phyloP scores from a whole-genome alignment of 2,888 invertebrate genomes.

The Drosophila paramelanica region DNA sequence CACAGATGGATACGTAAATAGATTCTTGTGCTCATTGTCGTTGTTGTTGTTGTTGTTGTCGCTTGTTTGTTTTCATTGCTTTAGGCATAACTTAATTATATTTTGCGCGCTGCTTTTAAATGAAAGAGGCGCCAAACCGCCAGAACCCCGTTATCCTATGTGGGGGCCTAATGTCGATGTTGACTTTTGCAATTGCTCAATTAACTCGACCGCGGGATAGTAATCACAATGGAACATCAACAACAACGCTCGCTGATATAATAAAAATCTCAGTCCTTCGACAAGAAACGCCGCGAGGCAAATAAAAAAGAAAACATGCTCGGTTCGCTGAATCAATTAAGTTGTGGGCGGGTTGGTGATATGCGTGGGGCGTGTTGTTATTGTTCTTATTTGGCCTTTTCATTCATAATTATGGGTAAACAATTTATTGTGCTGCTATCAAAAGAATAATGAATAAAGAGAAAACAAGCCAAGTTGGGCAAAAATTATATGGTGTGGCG shows the following conservation, averaged over 20 bases:
- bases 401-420: constrained; percentile 57
- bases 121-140: constrained; percentile 12
- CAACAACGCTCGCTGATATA: constrained; percentile 9
- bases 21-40: constrained; percentile 30
- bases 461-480: constrained; percentile 1
- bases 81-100: constrained; percentile 60
- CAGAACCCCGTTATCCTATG: constrained; percentile 1
- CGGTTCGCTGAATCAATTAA: constrained; percentile 28
- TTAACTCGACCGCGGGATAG: constrained; percentile 66
- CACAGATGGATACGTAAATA: constrained; percentile 19
- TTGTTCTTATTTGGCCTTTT: constrained; percentile 31
- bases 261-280: constrained; percentile 45
- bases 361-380: constrained; percentile 3
- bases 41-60: constrained; percentile 18
- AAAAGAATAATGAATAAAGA: constrained; percentile 33
- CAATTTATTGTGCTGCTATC: constrained; percentile 36
- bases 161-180: constrained; percentile 47
- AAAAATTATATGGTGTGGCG: not conserved
- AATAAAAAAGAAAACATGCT: constrained; percentile 11
- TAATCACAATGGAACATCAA: constrained; percentile 48
- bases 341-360: too few relatives aligned
- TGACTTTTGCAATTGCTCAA: constrained; percentile 72
- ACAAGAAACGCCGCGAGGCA: constrained; percentile 39
- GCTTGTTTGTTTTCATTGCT: constrained; percentile 52
- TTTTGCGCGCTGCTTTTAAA: constrained; percentile 49